These are phyloP conservation scores for Hoplostethus mediterraneus DNA, from an alignment of 2,797 vertebrate genomes.

Conservation along the genomic window DNA sequence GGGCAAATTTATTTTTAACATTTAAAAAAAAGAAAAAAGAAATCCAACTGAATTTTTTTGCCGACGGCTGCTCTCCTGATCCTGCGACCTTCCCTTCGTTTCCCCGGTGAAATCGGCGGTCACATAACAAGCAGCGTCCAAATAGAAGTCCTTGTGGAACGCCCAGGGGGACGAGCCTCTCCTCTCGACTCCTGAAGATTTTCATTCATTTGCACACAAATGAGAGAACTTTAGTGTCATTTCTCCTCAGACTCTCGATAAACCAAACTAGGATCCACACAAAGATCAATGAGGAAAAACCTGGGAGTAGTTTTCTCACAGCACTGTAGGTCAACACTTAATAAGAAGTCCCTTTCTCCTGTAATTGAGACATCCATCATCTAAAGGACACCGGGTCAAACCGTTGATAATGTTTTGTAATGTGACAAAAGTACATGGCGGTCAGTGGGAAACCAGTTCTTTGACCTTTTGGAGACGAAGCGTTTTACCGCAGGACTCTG, in stretches of 20 bases:
- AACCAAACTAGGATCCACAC: too few relatives aligned
- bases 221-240: slow-evolving; percentile 5
- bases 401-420: neutral
- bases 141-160: too few relatives aligned
- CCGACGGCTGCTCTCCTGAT: too few relatives aligned
- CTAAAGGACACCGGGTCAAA: neutral
- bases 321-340: slow-evolving; percentile 15
- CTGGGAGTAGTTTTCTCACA: neutral
- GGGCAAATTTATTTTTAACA: slow-evolving; percentile 3
- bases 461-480: too few relatives aligned
- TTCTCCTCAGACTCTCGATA: slow-evolving; percentile 5
- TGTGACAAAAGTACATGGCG: neutral
- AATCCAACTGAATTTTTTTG: too few relatives aligned
- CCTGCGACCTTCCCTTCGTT: too few relatives aligned
- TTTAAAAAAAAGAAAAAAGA: too few relatives aligned
- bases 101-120: neutral
- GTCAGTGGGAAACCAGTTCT: slow-evolving; percentile 1
- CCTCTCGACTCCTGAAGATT: too few relatives aligned
- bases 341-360: slow-evolving; percentile 21
- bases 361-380: slow-evolving; percentile 13
- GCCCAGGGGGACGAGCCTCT: neutral
- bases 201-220: slow-evolving; percentile 42
- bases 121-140: neutral
- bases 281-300: neutral
- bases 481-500: too few relatives aligned